Evolutionary conservation across 2,888 invertebrate genomes (phyloP), one percentile per base, ranked within the genome.

Genomic region (Chalcis sispes): DNA sequence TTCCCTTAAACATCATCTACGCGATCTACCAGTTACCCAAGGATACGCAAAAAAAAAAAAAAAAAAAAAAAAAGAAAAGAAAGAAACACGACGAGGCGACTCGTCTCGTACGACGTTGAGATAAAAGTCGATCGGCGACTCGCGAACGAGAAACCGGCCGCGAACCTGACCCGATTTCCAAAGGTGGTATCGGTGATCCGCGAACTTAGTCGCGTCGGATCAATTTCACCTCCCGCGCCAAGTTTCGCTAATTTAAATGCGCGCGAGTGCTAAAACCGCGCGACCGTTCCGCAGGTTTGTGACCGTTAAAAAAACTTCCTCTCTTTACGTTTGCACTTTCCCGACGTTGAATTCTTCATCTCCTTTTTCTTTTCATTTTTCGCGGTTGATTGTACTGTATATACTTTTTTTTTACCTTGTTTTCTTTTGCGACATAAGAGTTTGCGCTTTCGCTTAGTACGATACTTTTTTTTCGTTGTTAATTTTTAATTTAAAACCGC

Each of bases 101-200:
- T n/a, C n/a, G n/a, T n/a, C n/a, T n/a, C n/a, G n/a, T 32, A 3
- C 32, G 32, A 5, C 32, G 8, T 32, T 32, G 8, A 32, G 54
- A 71, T 46, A 40, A 61, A 52, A 71, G 20, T 54, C 61, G 36
- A 5, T 13, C 23, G 52, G 23, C 10, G 27, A 4, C 8, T 20
- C 58, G 15, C 13, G 20, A 20, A 40, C 64, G 56, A 64, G 29
- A 54, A 64, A 58, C 62, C 46, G 65, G 36, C 59, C 76, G 20
- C 61, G 69, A 72, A 72, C 76, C 66, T 77, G 76, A 77, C 76
- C 72, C 29, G 58, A 64, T 77, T 77, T 42, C 48, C 20, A 50
- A 59, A 50, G 10, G 40, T 5, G 7, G n/a, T 46, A 61, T 52
- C 32, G 32, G 1, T 10, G 54, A 40, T 48, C 18, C 46, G 59